A percentile compares a stretch with the other conserved stretches of the same genome.
phyloP scores from a whole-genome alignment of 2,113 vertebrate species.

The Eurystomus gularis region DNA sequence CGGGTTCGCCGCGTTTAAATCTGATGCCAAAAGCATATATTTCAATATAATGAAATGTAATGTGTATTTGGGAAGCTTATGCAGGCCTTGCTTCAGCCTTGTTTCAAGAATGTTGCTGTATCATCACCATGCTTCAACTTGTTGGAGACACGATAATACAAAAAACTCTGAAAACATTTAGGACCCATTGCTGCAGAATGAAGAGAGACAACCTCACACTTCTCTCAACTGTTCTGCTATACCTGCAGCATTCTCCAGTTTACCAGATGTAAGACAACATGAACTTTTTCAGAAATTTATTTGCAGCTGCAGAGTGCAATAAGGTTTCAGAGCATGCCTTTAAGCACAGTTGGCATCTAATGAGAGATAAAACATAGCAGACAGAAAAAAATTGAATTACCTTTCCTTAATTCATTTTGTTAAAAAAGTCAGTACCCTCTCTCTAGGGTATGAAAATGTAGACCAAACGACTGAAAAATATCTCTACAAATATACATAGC shows the following conservation, averaged over 20 bases:
- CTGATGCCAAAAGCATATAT: too few relatives aligned
- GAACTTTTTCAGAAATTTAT: not conserved
- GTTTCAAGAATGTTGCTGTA: not conserved
- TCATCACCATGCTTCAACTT: not conserved
- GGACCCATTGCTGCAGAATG: not conserved
- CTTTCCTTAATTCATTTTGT: not conserved
- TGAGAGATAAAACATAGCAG: not conserved
- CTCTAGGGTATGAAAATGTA: not conserved
- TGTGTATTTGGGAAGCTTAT: not conserved
- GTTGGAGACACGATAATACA: not conserved
- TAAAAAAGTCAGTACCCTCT: not conserved
- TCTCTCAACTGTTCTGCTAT: not conserved
- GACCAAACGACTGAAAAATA: not conserved
- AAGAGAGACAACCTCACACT: not conserved
- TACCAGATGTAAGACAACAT: not conserved
- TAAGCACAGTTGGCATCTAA: not conserved
- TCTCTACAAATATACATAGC: not conserved
- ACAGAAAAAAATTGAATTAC: not conserved
- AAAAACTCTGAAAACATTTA: not conserved
- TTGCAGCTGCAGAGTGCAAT: not conserved
- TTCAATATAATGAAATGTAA: not conserved
- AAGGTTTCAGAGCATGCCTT: not conserved
- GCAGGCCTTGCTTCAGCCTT: not conserved
- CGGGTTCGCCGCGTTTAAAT: too few relatives aligned
- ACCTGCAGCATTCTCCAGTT: not conserved